Base-by-base conservation (phyloP, 2,797 vertebrate genomes). In the Sebastes cheni region DNA sequence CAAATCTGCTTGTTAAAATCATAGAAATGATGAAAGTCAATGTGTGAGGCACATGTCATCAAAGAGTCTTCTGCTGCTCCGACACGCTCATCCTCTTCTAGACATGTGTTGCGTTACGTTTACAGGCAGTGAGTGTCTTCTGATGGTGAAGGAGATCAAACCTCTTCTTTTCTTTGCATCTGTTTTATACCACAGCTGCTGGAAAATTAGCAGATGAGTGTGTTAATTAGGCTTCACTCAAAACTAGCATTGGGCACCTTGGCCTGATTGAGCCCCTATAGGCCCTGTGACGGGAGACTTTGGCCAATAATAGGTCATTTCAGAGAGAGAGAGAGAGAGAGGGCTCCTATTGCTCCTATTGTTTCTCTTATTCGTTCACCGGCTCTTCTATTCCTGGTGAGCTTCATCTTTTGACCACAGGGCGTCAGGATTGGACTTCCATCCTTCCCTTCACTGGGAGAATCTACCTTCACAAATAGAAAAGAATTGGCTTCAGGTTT, bases 351-450 rank as follows among this genome's bases (percentile, higher is more conserved):
- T 3, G 39, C 18, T 20, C 46, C 46, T 34, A 34, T 34, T 50
- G 46, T 50, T 50, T 50, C 46, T 50, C 3, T 50, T 1, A 18
- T 50, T 1, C 46, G 6, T 3, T 50, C 46, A 18, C 46, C 18
- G 1, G 13, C 13, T 25, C 6, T 14, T 20, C 0, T 7, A 0
- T 13, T 59, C 3, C 0, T 10, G 32, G 22, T 72, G 56, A 67
- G 70, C 5, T 78, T 85, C 75, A 8, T 32, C 3, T 42, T 70
- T n/a, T 74, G 25, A 29, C 82, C 82, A 82, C 85, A 58, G 39
- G 79, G 79, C 2, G 85, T 65, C 82, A 84, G 72, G 64, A 56
- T 55, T 65, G 62, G 30, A 12, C 25, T 14, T 55, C 2, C 9
- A 32, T 5, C 4, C n/a, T 27, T 20, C 2, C 12, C 27, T 30